A percentile compares a stretch with the other conserved stretches of the same genome.
These are phyloP conservation scores for Calephelis virginiensis DNA, from an alignment of 1,140 invertebrate genomes.

Conservation along the genomic window DNA sequence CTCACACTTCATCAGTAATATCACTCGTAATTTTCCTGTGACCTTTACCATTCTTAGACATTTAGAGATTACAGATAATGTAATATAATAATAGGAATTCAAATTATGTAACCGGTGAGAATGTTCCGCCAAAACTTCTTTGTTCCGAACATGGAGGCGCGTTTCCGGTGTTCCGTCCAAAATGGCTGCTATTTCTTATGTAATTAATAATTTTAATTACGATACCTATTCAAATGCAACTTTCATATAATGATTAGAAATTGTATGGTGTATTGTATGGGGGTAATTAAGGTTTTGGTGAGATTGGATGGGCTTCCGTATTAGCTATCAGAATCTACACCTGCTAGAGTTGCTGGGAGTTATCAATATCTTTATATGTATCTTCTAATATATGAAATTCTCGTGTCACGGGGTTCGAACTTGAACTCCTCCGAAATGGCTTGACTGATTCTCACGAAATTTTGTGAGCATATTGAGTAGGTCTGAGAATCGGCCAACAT, in stretches of 20 bases:
- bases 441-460: no score
- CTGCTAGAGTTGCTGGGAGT: background rate
- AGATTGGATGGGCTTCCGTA: background rate
- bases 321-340: background rate
- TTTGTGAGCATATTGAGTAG: no score
- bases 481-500: no score
- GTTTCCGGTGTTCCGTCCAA: conserved; percentile 12
- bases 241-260: conserved; percentile 7
- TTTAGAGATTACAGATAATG: conserved; percentile 4
- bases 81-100: conserved; percentile 11
- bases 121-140: conserved; percentile 2
- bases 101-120: conserved; percentile 8
- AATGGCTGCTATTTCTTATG: conserved; percentile 3
- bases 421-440: no score
- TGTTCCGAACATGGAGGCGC: conserved; percentile 11
- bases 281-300: background rate
- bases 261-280: conserved; percentile 10
- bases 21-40: background rate
- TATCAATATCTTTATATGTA: no score
- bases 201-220: conserved; percentile 17
- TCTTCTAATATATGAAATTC: no score
- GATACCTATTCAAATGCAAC: background rate
- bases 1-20: background rate
- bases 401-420: no score
- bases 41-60: conserved; percentile 8